These are phyloP conservation scores for Athene noctua DNA, from an alignment of 2,113 vertebrate genomes.

Conservation along the genomic window DNA sequence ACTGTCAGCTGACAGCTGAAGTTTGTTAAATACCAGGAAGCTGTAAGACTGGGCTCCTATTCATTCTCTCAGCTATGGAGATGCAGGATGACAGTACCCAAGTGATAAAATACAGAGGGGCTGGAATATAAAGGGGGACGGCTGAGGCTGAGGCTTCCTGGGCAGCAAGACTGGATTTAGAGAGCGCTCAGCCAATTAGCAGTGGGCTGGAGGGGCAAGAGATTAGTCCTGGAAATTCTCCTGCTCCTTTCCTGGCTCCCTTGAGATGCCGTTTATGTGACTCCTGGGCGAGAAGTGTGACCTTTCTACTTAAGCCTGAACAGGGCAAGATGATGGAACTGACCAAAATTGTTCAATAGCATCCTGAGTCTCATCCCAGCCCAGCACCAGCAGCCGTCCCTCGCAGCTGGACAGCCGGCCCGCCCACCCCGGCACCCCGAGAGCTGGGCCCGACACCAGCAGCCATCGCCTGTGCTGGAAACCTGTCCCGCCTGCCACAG, in stretches of 20 bases:
- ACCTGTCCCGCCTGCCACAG: too few species aligned
- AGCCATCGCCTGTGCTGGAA: too few species aligned
- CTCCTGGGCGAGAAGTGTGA: slow-evolving; percentile 39
- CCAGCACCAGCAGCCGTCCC: too few species aligned
- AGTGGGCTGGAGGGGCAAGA: not conserved
- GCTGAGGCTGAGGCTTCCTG: not conserved
- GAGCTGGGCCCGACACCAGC: too few species aligned
- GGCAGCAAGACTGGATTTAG: not conserved
- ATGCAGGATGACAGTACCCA: slow-evolving; percentile 6
- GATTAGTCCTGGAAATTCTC: not conserved
- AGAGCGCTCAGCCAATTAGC: not conserved
- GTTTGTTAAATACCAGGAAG: too few species aligned
- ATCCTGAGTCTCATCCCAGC: not conserved
- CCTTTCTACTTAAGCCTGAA: slow-evolving; percentile 41
- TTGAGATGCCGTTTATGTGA: slow-evolving; percentile 22
- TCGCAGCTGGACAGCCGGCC: too few species aligned
- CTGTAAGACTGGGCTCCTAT: too few species aligned
- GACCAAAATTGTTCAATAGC: not conserved
- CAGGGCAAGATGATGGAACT: not conserved
- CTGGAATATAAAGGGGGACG: not conserved
- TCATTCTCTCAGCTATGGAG: not conserved
- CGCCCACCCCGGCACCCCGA: too few species aligned
- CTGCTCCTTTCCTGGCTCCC: not conserved
- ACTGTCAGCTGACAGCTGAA: too few species aligned
- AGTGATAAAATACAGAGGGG: slow-evolving; percentile 37